A percentile compares a stretch with the other conserved stretches of the same genome.
Conservation (phyloP, 2,797 vertebrate species). For the Sphaeramia orbicularis region DNA sequence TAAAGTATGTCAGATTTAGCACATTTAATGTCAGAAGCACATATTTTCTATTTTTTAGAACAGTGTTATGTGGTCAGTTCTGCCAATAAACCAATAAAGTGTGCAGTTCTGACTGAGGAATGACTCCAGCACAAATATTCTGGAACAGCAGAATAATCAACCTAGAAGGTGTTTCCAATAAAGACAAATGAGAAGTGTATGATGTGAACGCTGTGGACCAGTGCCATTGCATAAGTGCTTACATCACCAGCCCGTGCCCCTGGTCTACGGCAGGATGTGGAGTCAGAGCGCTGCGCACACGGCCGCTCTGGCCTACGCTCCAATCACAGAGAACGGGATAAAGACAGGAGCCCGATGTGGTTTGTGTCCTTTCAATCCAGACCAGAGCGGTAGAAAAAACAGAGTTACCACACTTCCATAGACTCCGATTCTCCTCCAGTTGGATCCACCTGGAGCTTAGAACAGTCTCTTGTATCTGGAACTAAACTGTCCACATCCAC, state of each 20-base stretch:
- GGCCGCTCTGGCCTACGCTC: constrained; percentile 31
- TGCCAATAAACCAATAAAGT: not conserved
- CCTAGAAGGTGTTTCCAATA: not conserved
- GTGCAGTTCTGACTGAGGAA: not conserved
- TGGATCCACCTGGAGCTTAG: too few species aligned
- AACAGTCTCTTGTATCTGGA: too few species aligned
- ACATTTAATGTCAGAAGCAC: too few species aligned
- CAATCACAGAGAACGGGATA: constrained; percentile 35
- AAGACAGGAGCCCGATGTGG: constrained; percentile 15
- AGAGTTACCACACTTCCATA: too few species aligned
- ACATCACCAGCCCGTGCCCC: constrained; percentile 75
- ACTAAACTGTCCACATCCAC: too few species aligned
- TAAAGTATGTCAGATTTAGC: too few species aligned
- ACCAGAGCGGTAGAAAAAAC: too few species aligned
- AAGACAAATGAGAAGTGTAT: constrained; percentile 20
- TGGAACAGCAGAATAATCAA: not conserved
- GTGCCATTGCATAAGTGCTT: constrained; percentile 79
- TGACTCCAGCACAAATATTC: not conserved
- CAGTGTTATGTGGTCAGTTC: not conserved
- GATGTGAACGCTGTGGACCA: constrained; percentile 46
- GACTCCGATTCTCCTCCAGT: too few species aligned
- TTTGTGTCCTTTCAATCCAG: constrained; percentile 18
- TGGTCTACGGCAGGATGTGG: constrained; percentile 51
- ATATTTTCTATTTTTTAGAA: too few species aligned
- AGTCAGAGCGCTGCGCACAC: constrained; percentile 52